Evolutionary conservation across 2,113 vertebrate species (phyloP).

Genomic region (Corythaeola cristata): DNA sequence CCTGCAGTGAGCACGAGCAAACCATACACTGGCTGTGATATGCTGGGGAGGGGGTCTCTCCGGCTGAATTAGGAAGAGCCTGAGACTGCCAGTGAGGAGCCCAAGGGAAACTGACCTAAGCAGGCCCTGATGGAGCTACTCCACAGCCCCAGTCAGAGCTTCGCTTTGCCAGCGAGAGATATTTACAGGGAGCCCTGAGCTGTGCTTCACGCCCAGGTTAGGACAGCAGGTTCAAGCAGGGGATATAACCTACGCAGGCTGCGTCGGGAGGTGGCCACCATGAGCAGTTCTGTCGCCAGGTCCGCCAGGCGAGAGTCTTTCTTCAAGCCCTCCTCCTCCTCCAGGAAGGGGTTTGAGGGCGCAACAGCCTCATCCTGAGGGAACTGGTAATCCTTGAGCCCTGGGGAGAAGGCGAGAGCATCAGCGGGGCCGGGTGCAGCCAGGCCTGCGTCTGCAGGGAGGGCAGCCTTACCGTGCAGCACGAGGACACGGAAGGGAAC

Average conservation of each 20-base stretch:
- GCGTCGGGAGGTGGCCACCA: constrained; percentile 92
- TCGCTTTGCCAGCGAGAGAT: rapidly evolving
- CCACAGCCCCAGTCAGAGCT: not conserved
- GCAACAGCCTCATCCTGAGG: constrained; percentile 92
- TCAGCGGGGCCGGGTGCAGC: not conserved
- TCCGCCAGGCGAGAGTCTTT: constrained; percentile 88
- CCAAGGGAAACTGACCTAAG: not conserved
- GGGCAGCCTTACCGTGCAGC: constrained; percentile 82
- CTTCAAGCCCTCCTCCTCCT: constrained; percentile 87
- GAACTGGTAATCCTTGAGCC: constrained; percentile 89
- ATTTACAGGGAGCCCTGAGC: not conserved
- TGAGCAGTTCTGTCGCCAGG: constrained; percentile 90
- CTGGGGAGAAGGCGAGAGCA: constrained; percentile 37
- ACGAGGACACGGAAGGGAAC: constrained; percentile 95
- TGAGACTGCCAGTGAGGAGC: not conserved
- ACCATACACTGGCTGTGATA: not conserved
- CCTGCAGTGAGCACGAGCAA: not conserved
- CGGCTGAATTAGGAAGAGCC: not conserved
- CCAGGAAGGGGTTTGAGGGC: constrained; percentile 94
- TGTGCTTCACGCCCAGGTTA: not conserved
- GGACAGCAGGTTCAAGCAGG: not conserved
- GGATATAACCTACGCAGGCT: constrained; percentile 74
- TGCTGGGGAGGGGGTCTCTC: not conserved
- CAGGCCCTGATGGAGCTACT: not conserved
- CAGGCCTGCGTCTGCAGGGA: rapidly evolving